Percentiles rank a stretch among this genome's conserved stretches.
Conservation (phyloP, 2,113 vertebrate species). For the Vireo altiloquus region DNA sequence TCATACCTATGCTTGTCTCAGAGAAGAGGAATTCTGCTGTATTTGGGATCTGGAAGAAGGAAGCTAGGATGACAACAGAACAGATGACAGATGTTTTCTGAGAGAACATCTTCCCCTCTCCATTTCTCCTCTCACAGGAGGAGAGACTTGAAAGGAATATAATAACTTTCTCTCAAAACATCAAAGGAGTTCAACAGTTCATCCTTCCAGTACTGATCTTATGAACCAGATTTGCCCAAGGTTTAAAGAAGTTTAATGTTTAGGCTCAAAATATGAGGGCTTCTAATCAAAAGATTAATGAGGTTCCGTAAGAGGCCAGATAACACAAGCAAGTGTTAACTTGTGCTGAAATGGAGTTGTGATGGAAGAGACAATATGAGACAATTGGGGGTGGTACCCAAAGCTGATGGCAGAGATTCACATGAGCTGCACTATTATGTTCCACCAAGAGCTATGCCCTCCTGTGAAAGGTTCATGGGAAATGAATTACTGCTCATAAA, state of each 20-base stretch:
- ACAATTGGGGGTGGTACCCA: neutral
- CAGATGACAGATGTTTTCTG: neutral
- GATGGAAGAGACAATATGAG: neutral
- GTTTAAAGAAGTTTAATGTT: neutral
- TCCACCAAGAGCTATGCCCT: neutral
- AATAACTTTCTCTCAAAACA: neutral
- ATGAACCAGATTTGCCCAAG: neutral
- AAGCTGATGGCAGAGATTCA: neutral
- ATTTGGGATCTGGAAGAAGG: neutral
- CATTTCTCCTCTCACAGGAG: neutral
- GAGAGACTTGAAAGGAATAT: neutral
- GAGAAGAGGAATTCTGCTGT: neutral
- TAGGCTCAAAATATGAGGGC: neutral
- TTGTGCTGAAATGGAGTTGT: neutral
- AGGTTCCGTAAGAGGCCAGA: neutral
- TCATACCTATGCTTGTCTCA: neutral
- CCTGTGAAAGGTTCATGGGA: neutral
- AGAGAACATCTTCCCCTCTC: neutral
- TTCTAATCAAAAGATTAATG: neutral
- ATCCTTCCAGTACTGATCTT: neutral
- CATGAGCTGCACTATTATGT: neutral
- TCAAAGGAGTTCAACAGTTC: neutral
- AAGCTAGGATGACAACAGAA: neutral
- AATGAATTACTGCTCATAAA: neutral
- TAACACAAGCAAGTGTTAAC: neutral